Conservation (phyloP, 53 echinoderm and acorn worm genomes). For the Zoroaster sp. region DNA sequence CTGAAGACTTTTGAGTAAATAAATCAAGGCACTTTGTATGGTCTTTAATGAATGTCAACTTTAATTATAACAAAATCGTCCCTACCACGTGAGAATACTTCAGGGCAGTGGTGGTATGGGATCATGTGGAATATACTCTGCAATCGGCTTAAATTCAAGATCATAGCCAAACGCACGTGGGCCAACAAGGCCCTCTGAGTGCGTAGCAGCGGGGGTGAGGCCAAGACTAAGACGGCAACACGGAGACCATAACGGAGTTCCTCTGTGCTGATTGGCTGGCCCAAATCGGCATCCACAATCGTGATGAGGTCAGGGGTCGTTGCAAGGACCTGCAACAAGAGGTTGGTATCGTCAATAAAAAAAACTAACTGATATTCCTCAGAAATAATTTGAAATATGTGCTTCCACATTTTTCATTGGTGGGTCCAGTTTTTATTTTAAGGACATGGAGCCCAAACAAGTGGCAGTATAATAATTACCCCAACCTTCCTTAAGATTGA, state of each 20-base stretch:
- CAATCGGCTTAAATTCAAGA: constrained; percentile 74
- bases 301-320: constrained; percentile 85
- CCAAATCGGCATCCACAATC: constrained; percentile 78
- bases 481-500: no score
- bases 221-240: constrained; percentile 72
- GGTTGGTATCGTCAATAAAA: not conserved
- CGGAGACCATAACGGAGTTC: constrained; percentile 85
- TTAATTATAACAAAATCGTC: no score
- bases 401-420: no score
- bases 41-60: no score
- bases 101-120: constrained; percentile 58
- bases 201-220: constrained; percentile 68
- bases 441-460: no score
- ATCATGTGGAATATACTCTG: constrained; percentile 43
- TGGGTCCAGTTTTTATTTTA: no score
- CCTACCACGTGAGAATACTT: no score
- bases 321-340: constrained; percentile 63
- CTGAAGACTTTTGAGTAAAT: no score
- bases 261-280: constrained; percentile 81
- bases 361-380: no score
- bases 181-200: constrained; percentile 72
- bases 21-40: no score
- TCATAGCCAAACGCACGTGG: constrained; percentile 83
- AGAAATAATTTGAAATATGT: not conserved
- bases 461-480: no score